phyloP scores from a whole-genome alignment of 2,113 vertebrate species.

The Erythrocebus patas region DNA sequence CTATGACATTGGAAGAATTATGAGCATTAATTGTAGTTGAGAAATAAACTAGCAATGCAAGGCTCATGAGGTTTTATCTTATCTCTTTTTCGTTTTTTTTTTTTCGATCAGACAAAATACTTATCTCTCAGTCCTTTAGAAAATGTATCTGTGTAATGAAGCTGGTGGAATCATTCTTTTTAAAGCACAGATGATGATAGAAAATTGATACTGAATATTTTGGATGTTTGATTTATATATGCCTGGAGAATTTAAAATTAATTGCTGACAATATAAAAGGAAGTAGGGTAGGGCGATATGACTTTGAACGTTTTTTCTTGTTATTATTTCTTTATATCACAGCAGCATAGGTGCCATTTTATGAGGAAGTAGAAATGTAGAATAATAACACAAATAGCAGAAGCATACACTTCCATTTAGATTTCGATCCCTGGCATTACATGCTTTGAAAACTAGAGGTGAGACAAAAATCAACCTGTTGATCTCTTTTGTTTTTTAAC shows the following conservation, averaged over 20 bases:
- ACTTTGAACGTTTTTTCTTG: not conserved
- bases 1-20: not conserved
- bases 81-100: not conserved
- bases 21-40: not conserved
- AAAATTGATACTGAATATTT: not conserved
- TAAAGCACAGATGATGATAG: not conserved
- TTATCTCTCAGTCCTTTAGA: not conserved
- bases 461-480: not conserved
- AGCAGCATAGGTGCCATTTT: not conserved
- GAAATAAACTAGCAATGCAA: not conserved
- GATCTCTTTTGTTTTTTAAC: not conserved
- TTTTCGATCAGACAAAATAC: not conserved
- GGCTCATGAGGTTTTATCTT: not conserved
- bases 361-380: not conserved
- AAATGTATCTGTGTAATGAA: not conserved
- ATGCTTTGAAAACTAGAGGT: not conserved
- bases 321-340: not conserved
- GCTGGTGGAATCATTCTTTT: not conserved
- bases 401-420: not conserved
- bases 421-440: not conserved
- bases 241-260: constrained; percentile 14
- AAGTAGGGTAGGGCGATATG: not conserved
- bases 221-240: not conserved
- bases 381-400: not conserved
- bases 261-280: not conserved